phyloP scores from a whole-genome alignment of 2,113 vertebrate species.

The Melanostigma gelatinosum region DNA sequence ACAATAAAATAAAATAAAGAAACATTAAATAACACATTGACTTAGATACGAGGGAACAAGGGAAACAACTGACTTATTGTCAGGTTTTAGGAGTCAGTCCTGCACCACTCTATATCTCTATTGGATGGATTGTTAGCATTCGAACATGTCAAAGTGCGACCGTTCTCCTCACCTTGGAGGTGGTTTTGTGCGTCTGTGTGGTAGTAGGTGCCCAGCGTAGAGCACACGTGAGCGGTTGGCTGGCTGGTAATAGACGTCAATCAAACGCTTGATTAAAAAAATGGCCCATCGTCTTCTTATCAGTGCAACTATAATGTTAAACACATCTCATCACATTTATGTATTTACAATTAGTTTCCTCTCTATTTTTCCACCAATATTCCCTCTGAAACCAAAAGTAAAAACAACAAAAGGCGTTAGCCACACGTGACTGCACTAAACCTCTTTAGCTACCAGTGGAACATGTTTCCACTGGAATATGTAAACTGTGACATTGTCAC shows the following conservation, averaged over 20 bases:
- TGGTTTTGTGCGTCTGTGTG: no score
- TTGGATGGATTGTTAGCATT: neutral
- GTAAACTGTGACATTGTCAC: slow-evolving; percentile 25
- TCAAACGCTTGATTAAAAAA: neutral
- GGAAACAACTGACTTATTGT: no score
- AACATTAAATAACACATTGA: no score
- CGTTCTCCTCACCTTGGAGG: neutral
- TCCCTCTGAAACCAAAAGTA: slow-evolving; percentile 1
- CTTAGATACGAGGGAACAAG: no score
- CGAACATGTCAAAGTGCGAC: neutral
- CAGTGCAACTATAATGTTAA: neutral
- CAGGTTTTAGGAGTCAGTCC: no score
- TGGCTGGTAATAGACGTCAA: neutral
- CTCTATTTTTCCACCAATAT: neutral
- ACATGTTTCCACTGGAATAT: slow-evolving; percentile 8
- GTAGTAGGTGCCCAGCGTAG: no score
- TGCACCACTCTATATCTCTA: neutral
- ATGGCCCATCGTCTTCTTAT: neutral
- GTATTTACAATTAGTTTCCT: neutral
- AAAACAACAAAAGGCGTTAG: neutral
- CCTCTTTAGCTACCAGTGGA: neutral
- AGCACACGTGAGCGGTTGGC: neutral
- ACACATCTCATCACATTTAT: neutral
- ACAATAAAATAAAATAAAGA: no score
- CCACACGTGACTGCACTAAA: neutral